Evolutionary conservation across 2,113 vertebrate species (phyloP).

Genomic region (Gopherus evgoodei): DNA sequence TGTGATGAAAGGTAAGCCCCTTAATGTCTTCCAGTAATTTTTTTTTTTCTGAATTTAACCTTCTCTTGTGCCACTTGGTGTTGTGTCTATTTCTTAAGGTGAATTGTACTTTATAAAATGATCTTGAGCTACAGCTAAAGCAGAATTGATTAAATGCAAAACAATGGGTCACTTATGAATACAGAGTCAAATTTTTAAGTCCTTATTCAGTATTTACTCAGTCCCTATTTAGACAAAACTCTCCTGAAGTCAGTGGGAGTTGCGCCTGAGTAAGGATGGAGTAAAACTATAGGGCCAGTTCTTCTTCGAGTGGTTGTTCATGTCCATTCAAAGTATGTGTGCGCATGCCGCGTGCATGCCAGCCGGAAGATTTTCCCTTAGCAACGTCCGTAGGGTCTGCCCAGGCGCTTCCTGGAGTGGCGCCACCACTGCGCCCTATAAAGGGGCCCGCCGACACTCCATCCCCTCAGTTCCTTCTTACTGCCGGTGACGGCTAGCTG

Average conservation of each 20-base stretch:
- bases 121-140: not conserved
- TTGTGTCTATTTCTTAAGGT: not conserved
- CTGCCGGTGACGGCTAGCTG: too few species aligned
- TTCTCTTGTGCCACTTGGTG: not conserved
- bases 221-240: not conserved
- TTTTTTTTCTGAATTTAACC: not conserved
- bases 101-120: not conserved
- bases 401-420: too few species aligned
- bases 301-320: too few species aligned
- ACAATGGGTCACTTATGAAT: not conserved
- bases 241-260: not conserved
- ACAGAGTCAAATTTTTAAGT: not conserved
- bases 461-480: too few species aligned
- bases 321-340: too few species aligned
- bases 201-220: not conserved
- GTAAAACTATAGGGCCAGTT: not conserved
- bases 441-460: too few species aligned
- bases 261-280: not conserved
- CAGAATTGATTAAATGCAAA: not conserved
- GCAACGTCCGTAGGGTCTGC: too few species aligned
- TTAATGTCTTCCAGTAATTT: fast-evolving
- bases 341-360: too few species aligned
- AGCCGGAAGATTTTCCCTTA: too few species aligned
- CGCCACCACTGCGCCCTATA: too few species aligned
- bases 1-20: conserved; percentile 79